These are phyloP conservation scores for Lottia gigantea DNA, from an alignment of 2,888 invertebrate species.

Conservation along the genomic window DNA sequence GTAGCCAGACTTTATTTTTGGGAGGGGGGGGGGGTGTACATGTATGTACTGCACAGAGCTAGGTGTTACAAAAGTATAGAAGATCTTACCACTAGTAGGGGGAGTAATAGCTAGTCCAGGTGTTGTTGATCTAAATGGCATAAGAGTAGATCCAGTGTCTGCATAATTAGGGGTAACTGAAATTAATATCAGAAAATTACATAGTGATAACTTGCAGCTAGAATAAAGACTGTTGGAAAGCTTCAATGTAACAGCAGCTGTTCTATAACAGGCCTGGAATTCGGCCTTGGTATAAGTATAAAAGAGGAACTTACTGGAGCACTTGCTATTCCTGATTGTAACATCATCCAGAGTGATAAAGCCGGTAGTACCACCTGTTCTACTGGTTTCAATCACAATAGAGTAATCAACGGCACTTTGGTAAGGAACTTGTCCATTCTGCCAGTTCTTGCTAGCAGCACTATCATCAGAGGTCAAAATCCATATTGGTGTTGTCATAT, in stretches of 20 bases:
- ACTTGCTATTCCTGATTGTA: conserved; percentile 40
- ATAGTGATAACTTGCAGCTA: no score
- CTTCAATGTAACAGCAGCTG: no score
- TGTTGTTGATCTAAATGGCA: not conserved
- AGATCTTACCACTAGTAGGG: conserved; percentile 7
- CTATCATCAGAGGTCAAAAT: conserved; percentile 30
- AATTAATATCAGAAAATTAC: not conserved
- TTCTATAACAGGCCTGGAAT: no score
- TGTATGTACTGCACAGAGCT: no score
- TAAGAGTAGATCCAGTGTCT: not conserved
- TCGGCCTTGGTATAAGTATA: no score
- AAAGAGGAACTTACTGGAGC: conserved; percentile 41
- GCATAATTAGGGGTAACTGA: not conserved
- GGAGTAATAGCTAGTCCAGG: not conserved
- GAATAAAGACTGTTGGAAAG: no score
- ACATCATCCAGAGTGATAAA: conserved; percentile 59
- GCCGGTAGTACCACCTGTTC: conserved; percentile 37
- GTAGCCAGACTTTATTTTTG: no score
- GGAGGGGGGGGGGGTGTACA: no score
- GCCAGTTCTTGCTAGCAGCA: conserved; percentile 35
- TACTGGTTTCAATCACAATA: conserved; percentile 42
- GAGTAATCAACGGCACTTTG: conserved; percentile 41
- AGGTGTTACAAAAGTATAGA: no score
- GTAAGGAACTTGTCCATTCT: conserved; percentile 51
- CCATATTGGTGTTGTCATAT: conserved; percentile 40